Evolutionary conservation across 1,140 invertebrate genomes (phyloP).

Genomic region (Brachionus koreanus): DNA sequence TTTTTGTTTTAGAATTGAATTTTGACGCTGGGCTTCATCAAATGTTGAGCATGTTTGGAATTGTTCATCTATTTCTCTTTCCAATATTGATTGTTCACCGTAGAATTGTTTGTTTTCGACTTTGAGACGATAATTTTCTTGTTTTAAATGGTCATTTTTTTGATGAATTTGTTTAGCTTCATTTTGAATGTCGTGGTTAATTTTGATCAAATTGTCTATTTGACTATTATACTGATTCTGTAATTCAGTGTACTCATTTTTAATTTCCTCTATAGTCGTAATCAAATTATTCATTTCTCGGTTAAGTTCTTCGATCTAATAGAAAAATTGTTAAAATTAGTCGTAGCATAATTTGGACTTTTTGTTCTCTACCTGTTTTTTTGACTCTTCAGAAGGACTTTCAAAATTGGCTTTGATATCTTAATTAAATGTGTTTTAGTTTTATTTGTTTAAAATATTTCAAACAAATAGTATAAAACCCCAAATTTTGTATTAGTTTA

Average conservation of each 20-base stretch:
- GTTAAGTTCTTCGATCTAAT: constrained; percentile 10
- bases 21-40: constrained; percentile 32
- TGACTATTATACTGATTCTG: not conserved
- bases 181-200: constrained; percentile 6
- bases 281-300: constrained; percentile 4
- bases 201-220: constrained; percentile 29
- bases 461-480: too few species aligned
- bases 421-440: not conserved
- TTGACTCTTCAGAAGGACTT: not conserved
- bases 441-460: too few species aligned
- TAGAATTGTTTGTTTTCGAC: constrained; percentile 38
- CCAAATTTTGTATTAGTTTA: too few species aligned
- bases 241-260: constrained; percentile 18
- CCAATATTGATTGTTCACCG: constrained; percentile 15
- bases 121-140: constrained; percentile 40
- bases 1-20: constrained; percentile 50
- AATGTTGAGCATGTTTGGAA: not conserved
- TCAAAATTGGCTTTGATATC: constrained; percentile 8
- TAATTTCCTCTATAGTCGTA: not conserved
- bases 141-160: not conserved
- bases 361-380: not conserved
- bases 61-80: constrained; percentile 30
- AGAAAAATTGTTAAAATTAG: not conserved
- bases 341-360: not conserved
- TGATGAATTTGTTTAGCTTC: not conserved